Conservation (phyloP, 1,140 invertebrate species). For the Megathymus violae region DNA sequence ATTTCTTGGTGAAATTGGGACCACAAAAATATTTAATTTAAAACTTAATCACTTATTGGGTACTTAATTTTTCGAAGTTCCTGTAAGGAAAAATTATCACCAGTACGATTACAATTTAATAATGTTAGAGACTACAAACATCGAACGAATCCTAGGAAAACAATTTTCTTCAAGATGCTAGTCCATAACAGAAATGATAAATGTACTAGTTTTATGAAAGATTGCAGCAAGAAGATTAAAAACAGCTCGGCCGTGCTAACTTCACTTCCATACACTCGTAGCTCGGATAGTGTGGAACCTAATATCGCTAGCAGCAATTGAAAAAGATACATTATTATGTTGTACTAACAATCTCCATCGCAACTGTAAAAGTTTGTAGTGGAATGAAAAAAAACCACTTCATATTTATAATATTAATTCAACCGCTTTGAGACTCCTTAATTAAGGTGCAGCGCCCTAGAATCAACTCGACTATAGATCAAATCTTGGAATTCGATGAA, state of each 20-base stretch:
- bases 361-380: too few relatives aligned
- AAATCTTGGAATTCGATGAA: too few relatives aligned
- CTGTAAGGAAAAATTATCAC: too few relatives aligned
- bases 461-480: too few relatives aligned
- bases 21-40: too few relatives aligned
- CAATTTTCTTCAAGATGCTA: neutral
- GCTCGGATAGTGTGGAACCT: neutral
- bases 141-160: neutral
- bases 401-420: too few relatives aligned
- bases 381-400: too few relatives aligned
- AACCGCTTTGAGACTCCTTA: too few relatives aligned
- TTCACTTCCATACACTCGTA: slow-evolving; percentile 14
- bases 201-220: slow-evolving; percentile 16
- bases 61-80: too few relatives aligned
- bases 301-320: slow-evolving; percentile 1
- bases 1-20: too few relatives aligned
- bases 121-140: neutral
- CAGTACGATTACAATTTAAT: neutral
- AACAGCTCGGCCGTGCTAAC: slow-evolving; percentile 18
- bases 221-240: slow-evolving; percentile 25
- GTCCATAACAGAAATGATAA: slow-evolving; percentile 7
- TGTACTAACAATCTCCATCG: neutral
- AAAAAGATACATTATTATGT: neutral
- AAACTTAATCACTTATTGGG: too few relatives aligned
- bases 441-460: too few relatives aligned